Percentiles rank a stretch among this genome's conserved stretches.
These are phyloP conservation scores for Heliocidaris erythrogramma DNA, from an alignment of 35 echinoderm and acorn worm species.

Conservation along the genomic window DNA sequence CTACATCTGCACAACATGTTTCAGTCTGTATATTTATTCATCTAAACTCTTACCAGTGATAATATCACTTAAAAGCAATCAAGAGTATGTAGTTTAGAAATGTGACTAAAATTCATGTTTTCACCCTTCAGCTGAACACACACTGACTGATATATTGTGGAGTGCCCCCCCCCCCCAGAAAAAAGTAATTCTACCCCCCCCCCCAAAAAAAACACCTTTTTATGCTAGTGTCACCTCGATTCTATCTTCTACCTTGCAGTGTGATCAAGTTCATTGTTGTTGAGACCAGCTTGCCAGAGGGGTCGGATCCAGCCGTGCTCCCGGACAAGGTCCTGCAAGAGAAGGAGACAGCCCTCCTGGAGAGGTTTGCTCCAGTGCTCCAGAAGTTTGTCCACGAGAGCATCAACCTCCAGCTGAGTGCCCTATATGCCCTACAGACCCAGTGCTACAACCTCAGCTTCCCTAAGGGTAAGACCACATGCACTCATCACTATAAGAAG, in stretches of 20 bases:
- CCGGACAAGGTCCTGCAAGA: conserved; percentile 87
- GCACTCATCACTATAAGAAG: too few relatives aligned
- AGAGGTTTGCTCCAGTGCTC: conserved; percentile 86
- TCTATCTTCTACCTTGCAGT: conserved; percentile 52
- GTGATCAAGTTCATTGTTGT: conserved; percentile 83
- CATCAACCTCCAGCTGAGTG: conserved; percentile 76
- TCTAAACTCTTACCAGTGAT: not conserved
- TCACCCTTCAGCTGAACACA: too few relatives aligned
- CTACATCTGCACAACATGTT: too few relatives aligned
- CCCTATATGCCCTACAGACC: conserved; percentile 90
- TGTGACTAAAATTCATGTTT: too few relatives aligned
- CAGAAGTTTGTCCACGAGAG: conserved; percentile 93
- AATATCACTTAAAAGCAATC: too few relatives aligned
- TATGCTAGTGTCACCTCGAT: too few relatives aligned
- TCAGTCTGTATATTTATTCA: not conserved
- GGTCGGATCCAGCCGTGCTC: conserved; percentile 52
- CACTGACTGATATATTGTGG: too few relatives aligned
- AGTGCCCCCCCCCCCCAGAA: too few relatives aligned
- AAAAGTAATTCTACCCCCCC: too few relatives aligned
- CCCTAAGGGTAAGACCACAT: conserved; percentile 76
- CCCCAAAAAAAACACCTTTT: too few relatives aligned
- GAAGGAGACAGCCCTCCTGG: conserved; percentile 79
- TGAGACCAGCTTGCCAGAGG: conserved; percentile 73
- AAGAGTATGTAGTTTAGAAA: too few relatives aligned
- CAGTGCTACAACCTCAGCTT: conserved; percentile 83